These are phyloP conservation scores for Myotis lucifugus DNA, from an alignment of 2,113 vertebrate species.

Conservation along the genomic window DNA sequence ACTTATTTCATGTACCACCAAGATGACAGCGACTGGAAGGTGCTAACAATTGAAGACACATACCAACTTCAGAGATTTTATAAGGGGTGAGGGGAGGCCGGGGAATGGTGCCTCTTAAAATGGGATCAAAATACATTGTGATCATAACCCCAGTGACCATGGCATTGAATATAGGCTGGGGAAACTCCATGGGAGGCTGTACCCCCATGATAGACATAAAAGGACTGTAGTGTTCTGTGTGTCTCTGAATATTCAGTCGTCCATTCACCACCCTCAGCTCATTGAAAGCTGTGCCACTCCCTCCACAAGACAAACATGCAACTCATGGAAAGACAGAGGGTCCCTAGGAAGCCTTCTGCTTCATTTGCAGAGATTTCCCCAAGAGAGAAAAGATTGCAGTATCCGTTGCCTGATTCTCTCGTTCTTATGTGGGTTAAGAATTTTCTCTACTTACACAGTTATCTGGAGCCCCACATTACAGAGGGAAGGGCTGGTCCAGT, in stretches of 20 bases:
- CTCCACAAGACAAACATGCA: background rate
- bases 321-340: background rate
- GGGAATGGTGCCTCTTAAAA: background rate
- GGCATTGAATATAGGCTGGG: background rate
- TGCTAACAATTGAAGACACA: background rate
- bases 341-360: background rate
- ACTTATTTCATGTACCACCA: background rate
- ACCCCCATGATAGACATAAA: background rate
- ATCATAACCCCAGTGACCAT: background rate
- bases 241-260: background rate
- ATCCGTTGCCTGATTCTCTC: slow-evolving; percentile 73
- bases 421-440: slow-evolving; percentile 77
- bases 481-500: slow-evolving; percentile 74
- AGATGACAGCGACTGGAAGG: background rate
- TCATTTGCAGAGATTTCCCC: slow-evolving; percentile 36
- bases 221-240: background rate
- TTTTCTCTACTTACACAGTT: slow-evolving; percentile 84
- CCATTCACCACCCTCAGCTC: background rate
- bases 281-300: background rate
- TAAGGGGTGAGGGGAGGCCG: background rate
- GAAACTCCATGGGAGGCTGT: background rate
- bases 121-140: background rate
- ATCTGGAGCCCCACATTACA: slow-evolving; percentile 79
- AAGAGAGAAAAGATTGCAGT: slow-evolving; percentile 61
- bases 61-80: slow-evolving; percentile 20